Percentiles rank a stretch among this genome's conserved stretches.
These are phyloP conservation scores for Oreamnos americanus DNA, from an alignment of 2,113 vertebrate species.

Conservation along the genomic window DNA sequence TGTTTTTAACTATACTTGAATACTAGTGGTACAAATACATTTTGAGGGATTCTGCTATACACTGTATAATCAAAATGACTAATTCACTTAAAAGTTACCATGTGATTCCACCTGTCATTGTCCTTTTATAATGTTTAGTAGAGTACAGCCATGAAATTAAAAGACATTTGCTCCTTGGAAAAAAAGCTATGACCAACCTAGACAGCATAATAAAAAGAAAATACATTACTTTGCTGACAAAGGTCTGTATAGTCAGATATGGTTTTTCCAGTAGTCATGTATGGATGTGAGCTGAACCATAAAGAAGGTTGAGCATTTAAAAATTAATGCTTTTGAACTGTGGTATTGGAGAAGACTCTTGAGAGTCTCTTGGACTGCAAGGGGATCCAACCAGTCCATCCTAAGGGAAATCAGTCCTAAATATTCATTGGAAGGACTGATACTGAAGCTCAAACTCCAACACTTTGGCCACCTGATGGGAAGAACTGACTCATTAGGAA, in stretches of 20 bases:
- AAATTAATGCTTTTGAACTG: background rate
- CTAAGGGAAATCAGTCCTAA: no score
- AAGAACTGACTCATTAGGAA: background rate
- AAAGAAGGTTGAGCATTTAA: background rate
- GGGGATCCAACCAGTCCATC: no score
- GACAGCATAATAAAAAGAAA: background rate
- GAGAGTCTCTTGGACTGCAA: background rate
- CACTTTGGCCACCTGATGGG: no score
- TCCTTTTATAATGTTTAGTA: background rate
- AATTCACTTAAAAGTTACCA: background rate
- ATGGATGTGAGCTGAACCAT: background rate
- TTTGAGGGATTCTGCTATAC: background rate
- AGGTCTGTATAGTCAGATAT: background rate
- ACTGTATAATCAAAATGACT: background rate
- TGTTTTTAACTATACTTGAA: background rate
- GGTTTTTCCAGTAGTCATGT: background rate
- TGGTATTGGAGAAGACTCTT: background rate
- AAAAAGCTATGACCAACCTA: background rate
- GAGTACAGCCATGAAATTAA: background rate
- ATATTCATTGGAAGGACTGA: no score
- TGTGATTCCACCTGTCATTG: background rate
- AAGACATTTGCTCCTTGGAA: background rate
- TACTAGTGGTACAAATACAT: background rate
- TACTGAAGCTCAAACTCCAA: no score
- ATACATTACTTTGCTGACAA: background rate